Evolutionary conservation across 1,140 invertebrate species (phyloP), one percentile per base, ranked within the genome.

Genomic region (Oncopeltus fasciatus): DNA sequence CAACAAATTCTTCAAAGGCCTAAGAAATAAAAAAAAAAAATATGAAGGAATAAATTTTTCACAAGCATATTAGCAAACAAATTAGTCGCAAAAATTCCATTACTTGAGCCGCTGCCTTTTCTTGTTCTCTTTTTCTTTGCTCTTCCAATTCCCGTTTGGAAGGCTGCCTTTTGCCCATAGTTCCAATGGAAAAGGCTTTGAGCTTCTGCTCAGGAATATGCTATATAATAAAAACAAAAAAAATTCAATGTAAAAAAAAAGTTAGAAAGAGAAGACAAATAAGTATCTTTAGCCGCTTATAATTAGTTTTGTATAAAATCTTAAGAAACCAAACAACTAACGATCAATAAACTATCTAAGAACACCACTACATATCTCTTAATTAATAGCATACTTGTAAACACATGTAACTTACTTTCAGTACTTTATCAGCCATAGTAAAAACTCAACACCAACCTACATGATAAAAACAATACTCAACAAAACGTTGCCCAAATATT

Each of bases 1-100:
- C 92, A 21, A 97, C 90, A 82, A 97, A 98, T 74, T 97, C 93
- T 80, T 96, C 87, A 76, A 95, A 96, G 4, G 88, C 92, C 82
- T 92, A 57, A 16, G 56, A 2, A 29, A 56, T 24, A 27, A 5
- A 2, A 38, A 27, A 8, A 26, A 56, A 27, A 1, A 56, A 3
- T 26, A 56, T 26, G 31, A 33, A 57, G 49, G 24, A 53, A 53
- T 53, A 53, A 3, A 1, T 24, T 5, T 2, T 24, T 1, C 26
- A 53, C 49, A 24, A 8, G 5, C 14, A 8, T 5, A 38, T 8
- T 8, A 8, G 14, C 5, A 38, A 38, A 38, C 31, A 38, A 20
- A 49, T 9, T 49, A 49, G 18, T 9, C 8, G 47, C 18, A 57
- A 61, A 65, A 57, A 66, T 18, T 5, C 49, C 69, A 71, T 74